Percentiles rank a stretch among this genome's conserved stretches.
These are phyloP conservation scores for Neotragus moschatus DNA, from an alignment of 2,113 vertebrate genomes.

Conservation along the genomic window DNA sequence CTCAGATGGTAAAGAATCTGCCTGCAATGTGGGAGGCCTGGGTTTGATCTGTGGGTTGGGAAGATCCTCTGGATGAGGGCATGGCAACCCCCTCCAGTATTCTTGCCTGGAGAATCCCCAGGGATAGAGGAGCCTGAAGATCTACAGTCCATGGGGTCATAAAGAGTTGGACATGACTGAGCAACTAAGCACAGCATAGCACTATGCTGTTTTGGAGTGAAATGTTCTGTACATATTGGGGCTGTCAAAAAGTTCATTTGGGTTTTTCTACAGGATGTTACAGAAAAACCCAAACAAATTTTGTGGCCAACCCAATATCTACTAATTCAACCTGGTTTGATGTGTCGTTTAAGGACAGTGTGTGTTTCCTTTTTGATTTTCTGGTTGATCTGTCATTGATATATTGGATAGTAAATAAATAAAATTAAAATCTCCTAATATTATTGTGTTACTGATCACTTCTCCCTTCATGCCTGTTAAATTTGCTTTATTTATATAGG, in stretches of 20 bases:
- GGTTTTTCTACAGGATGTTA: background rate
- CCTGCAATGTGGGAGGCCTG: background rate
- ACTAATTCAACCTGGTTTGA: background rate
- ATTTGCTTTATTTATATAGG: background rate
- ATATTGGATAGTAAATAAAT: background rate
- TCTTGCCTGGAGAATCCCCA: background rate
- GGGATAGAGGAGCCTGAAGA: background rate
- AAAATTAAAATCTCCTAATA: background rate
- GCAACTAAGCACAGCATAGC: rapidly evolving
- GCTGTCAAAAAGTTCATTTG: background rate
- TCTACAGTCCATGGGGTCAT: background rate
- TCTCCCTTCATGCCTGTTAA: background rate
- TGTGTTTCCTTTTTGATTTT: background rate
- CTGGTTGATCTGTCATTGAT: background rate
- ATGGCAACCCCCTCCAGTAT: background rate
- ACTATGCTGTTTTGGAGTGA: background rate
- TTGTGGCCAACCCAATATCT: background rate
- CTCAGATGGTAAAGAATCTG: background rate
- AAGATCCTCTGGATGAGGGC: background rate
- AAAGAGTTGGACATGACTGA: background rate
- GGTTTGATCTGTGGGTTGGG: background rate
- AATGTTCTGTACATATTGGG: background rate
- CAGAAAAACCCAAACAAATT: background rate
- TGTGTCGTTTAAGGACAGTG: background rate
- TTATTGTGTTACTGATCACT: background rate